Base-by-base conservation (phyloP, 1,140 invertebrate species). In the Leguminivora glycinivorella region DNA sequence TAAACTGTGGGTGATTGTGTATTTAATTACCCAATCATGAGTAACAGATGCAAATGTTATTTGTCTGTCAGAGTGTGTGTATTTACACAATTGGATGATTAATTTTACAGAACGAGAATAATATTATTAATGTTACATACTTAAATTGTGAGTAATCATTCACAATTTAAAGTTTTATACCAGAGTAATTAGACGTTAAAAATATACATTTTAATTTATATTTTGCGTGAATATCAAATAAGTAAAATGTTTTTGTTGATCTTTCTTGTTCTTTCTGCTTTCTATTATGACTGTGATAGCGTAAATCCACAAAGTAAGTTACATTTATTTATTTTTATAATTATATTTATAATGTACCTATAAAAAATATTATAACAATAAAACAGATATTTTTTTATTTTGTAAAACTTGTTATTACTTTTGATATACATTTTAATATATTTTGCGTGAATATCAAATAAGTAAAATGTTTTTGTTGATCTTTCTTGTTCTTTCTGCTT, bases 41-140 rank as follows among this genome's bases (percentile, higher is more conserved):
- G 47, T 52, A 17, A 52, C 47, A 22, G 7, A 0, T 38, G 34
- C 34, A 38, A 12, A 12, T 14, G 6, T 12, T 12, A 22, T 52
- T 22, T 52, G 19, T 6, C 34, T 31, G 22, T 10, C 22, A 60
- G 56, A 2, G 29, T n/a, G 7, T 60, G 24, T 12, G 31, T 63
- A 31, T 63, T 63, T 63, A 29, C 58, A 31, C 58, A 63, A 34
- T 17, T 63, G 58, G 25, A n/a, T n/a, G n/a, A n/a, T n/a, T n/a
- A n/a, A n/a, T n/a, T n/a, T n/a, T n/a, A n/a, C n/a, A n/a, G n/a
- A n/a, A n/a, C n/a, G n/a, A n/a, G n/a, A n/a, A n/a, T 52, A 52
- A 9, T 52, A 17, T 29, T 10, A 63, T 34, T 63, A 31, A 31
- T 1, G 31, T 63, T 34, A 63, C 14, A 7, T 7, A 17, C n/a